These are phyloP conservation scores for Kuschelorhynchus macadamiae DNA, from an alignment of 2,888 invertebrate genomes.

Conservation along the genomic window DNA sequence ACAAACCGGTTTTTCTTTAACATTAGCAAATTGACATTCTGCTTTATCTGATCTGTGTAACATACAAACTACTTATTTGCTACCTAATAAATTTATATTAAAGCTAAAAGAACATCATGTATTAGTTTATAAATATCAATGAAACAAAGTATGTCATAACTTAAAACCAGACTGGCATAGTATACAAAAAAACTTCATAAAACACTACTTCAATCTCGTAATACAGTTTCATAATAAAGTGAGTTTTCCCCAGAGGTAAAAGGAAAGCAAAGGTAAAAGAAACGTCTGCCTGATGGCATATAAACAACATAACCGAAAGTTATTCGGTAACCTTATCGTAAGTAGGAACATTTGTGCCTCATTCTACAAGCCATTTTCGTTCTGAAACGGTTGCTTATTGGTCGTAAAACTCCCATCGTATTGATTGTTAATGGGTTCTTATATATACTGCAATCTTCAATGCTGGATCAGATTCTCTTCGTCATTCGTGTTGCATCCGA, in stretches of 20 bases:
- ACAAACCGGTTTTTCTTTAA: too few relatives aligned
- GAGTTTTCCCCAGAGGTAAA: constrained; percentile 41
- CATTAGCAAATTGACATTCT: too few relatives aligned
- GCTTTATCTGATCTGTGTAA: too few relatives aligned
- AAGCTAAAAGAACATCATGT: too few relatives aligned
- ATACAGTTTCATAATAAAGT: constrained; percentile 42
- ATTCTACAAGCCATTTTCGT: constrained; percentile 66
- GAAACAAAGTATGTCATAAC: too few relatives aligned
- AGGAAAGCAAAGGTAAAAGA: constrained; percentile 54
- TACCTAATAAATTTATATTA: too few relatives aligned
- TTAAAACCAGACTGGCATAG: too few relatives aligned
- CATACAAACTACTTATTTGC: too few relatives aligned
- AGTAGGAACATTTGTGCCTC: constrained; percentile 66
- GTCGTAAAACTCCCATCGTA: constrained; percentile 69
- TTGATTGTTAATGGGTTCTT: constrained; percentile 66
- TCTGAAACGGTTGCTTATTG: constrained; percentile 67
- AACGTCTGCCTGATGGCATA: constrained; percentile 57
- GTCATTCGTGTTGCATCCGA: constrained; percentile 42
- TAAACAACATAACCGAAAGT: constrained; percentile 62
- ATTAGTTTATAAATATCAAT: too few relatives aligned
- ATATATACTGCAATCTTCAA: constrained; percentile 38
- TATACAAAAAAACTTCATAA: constrained; percentile 5
- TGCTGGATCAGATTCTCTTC: constrained; percentile 6
- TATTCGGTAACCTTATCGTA: constrained; percentile 63
- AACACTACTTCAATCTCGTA: constrained; percentile 26